Base-by-base conservation (phyloP, 2,797 vertebrate species). In the Microhierax caerulescens region DNA sequence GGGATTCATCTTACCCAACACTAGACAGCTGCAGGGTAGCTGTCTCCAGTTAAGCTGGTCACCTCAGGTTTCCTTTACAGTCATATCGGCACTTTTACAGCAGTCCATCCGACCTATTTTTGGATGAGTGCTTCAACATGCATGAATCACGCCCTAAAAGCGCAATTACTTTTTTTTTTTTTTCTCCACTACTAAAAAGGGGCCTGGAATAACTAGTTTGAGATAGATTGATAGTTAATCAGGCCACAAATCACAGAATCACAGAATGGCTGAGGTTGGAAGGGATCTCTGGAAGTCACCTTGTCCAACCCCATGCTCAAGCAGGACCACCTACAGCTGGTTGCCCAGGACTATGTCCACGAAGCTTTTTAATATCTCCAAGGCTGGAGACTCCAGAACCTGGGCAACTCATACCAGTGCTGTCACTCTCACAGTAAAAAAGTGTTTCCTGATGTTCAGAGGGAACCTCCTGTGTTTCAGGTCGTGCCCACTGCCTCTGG, bases 21-120 rank as follows among this genome's bases (percentile, higher is more conserved):
- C 60, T 48, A 85, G 88, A 90, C 69, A 93, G 82, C 80, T 94
- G 68, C 87, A 72, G 34, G 27, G 57, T 78, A 74, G 67, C 63
- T 63, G 53, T 34, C 51, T 72, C 53, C 77, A 84, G 28, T 64
- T 65, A 76, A 88, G 63, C 59, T 22, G 17, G 41, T 84, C 65
- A 90, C 83, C 36, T 86, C 90, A 59, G 47, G 63, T 93, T 94
- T 95, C 73, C 69, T 65, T 57, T 86, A 78, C 64, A 84, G 70
- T 84, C 43, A 39, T 18, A 84, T 37, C 0, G 1, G 25, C n/a
- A 72, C 54, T 84, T 90, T 48, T 23, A 81, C 0, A 0, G 48
- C 57, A 51, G 57, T 45, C 47, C 41, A 12, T 60, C 67, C 54
- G 43, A 73, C 43, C 47, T 88, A 54, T 84, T 92, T 86, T 86